Conservation (phyloP, 2,113 vertebrate species). For the Triplophysa tibetana region DNA sequence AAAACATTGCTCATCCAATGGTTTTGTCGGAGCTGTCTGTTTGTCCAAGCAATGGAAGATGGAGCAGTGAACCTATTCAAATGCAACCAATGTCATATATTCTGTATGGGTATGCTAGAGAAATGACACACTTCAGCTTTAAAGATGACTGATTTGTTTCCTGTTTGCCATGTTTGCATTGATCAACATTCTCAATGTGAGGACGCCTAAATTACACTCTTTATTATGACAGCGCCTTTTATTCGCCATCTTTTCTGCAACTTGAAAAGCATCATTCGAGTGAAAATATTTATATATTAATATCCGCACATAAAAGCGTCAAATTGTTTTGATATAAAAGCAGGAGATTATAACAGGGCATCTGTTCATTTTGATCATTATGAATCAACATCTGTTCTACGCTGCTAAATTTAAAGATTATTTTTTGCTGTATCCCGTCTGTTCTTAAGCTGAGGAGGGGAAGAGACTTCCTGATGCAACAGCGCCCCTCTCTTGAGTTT, state of each 20-base stretch:
- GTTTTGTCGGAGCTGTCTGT: no score
- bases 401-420: neutral
- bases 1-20: no score
- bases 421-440: conserved; percentile 1
- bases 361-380: conserved; percentile 55
- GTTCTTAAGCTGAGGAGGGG: conserved; percentile 19
- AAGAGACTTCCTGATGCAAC: conserved; percentile 24
- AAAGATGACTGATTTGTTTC: conserved; percentile 38
- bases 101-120: no score
- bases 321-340: conserved; percentile 29
- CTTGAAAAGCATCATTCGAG: neutral
- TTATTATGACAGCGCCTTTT: conserved; percentile 7
- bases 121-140: neutral
- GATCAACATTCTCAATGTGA: conserved; percentile 37
- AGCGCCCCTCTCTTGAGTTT: neutral
- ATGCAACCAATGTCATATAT: no score
- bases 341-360: conserved; percentile 41
- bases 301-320: neutral
- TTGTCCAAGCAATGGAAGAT: no score
- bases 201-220: neutral
- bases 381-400: conserved; percentile 51
- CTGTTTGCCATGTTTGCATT: conserved; percentile 31
- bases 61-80: no score
- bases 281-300: conserved; percentile 22
- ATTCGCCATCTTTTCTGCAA: neutral